Base-by-base conservation (phyloP, 2,888 invertebrate genomes). In the Phytoseiulus persimilis region DNA sequence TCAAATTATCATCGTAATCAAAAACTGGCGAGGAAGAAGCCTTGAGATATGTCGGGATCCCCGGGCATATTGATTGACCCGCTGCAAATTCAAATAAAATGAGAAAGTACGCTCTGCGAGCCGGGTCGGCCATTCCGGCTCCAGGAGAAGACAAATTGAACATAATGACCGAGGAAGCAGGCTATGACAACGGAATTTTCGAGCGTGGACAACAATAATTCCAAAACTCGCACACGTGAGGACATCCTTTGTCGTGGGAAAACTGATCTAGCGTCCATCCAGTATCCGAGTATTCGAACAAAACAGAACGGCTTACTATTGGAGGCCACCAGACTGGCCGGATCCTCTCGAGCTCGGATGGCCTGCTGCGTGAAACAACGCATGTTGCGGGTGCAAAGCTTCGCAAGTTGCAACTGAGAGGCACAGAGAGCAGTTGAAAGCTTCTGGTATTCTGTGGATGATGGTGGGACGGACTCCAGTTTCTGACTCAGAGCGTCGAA, bases 331-430 rank as follows among this genome's bases (percentile, higher is more conserved):
- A 87, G 87, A 45, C 87, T 90, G 91, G 91, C 83, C 91, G 90
- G 89, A 91, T 91, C 90, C 91, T 91, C 90, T 91, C 91, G 89
- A 91, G 87, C 87, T 32, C 87, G 18, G 28, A 87, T 45, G 39
- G 87, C 87, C 23, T 87, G 87, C 92, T 93, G 92, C 33, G 92
- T 92, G 91, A 93, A 93, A 90, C 93, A 93, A 90, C 92, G 92
- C 93, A 93, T 93, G 90, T 93, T 93, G 32, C 93, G 91, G 90
- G 92, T 92, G 92, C 93, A 93, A 14, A 93, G 92, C n/a, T 92
- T 91, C 0, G 93, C 93, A 31, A 93, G 92, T 23, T 92, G 91
- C 11, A 91, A 91, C 91, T 93, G 93, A 5, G 92, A 92, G 23
- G 92, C 91, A 90, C 92, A 92, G 90, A 93, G 92, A 31, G 93